Conservation (phyloP, 1,140 invertebrate species). For the Zophobas morio region DNA sequence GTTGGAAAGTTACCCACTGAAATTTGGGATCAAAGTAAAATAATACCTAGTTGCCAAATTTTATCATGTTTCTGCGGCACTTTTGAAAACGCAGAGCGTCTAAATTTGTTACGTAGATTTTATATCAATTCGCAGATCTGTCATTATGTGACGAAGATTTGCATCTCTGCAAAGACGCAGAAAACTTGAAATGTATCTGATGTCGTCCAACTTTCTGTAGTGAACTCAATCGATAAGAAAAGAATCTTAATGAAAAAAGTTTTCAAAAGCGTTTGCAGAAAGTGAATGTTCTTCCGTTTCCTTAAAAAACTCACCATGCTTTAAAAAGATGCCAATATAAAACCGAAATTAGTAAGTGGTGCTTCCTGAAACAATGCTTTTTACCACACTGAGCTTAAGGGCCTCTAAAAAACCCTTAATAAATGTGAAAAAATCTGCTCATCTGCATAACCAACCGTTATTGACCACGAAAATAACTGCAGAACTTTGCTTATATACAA, state of each 20-base stretch:
- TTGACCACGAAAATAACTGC: slow-evolving; percentile 7
- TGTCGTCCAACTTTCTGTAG: not conserved
- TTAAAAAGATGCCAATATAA: slow-evolving; percentile 22
- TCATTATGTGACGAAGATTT: too few relatives aligned
- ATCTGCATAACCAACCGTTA: not conserved
- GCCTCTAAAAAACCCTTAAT: slow-evolving; percentile 33
- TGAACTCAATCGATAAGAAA: not conserved
- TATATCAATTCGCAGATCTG: too few relatives aligned
- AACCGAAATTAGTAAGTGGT: slow-evolving; percentile 35
- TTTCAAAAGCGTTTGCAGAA: slow-evolving; percentile 15
- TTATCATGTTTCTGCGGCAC: slow-evolving; percentile 21
- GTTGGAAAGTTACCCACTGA: slow-evolving; percentile 28
- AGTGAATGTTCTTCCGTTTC: slow-evolving; percentile 36
- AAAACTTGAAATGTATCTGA: not conserved
- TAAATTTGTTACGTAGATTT: too few relatives aligned
- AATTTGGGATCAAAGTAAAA: slow-evolving; percentile 39
- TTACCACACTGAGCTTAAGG: slow-evolving; percentile 43
- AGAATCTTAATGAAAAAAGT: not conserved
- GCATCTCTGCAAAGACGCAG: not conserved
- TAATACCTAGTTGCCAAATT: slow-evolving; percentile 19
- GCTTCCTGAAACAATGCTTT: slow-evolving; percentile 38
- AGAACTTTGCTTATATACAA: not conserved
- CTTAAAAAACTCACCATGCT: slow-evolving; percentile 12
- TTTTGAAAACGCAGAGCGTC: slow-evolving; percentile 5
- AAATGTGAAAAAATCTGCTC: slow-evolving; percentile 44